Evolutionary conservation across 2,888 invertebrate species (phyloP).

Genomic region (Xanthostigma xanthostigma): DNA sequence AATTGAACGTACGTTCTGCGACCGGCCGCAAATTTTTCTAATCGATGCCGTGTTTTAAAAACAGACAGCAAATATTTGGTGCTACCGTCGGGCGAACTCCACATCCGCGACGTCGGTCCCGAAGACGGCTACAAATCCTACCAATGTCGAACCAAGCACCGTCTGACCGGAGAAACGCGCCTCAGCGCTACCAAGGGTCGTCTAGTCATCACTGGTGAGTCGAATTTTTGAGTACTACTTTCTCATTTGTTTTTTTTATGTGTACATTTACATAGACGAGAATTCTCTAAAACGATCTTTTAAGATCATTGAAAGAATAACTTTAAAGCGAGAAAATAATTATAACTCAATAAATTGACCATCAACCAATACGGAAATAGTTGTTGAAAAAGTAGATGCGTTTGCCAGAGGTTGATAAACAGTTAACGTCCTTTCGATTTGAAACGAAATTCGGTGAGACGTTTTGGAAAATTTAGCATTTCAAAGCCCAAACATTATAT

Average conservation of each 20-base stretch:
- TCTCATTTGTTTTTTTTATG: not conserved
- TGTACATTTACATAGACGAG: too few species aligned
- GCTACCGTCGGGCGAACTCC: constrained; percentile 85
- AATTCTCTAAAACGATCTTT: too few species aligned
- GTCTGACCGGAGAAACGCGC: constrained; percentile 83
- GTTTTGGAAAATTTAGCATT: too few species aligned
- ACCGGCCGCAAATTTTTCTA: not conserved
- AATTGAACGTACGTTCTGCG: too few species aligned
- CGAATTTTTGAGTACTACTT: constrained; percentile 18
- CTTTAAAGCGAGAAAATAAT: constrained; percentile 7
- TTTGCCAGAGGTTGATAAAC: too few species aligned
- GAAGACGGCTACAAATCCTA: constrained; percentile 90
- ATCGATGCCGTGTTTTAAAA: not conserved
- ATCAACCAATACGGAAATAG: too few species aligned
- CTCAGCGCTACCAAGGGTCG: constrained; percentile 87
- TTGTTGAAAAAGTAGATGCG: too few species aligned
- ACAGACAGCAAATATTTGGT: constrained; percentile 92
- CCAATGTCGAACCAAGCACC: constrained; percentile 86
- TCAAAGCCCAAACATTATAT: too few species aligned
- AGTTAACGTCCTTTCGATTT: too few species aligned
- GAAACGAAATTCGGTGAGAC: too few species aligned
- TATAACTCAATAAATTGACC: not conserved
- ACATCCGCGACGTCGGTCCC: constrained; percentile 87
- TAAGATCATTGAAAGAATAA: constrained; percentile 18
- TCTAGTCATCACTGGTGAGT: constrained; percentile 89